Conservation (phyloP, 1,140 invertebrate species). For the Sycophila sp. region DNA sequence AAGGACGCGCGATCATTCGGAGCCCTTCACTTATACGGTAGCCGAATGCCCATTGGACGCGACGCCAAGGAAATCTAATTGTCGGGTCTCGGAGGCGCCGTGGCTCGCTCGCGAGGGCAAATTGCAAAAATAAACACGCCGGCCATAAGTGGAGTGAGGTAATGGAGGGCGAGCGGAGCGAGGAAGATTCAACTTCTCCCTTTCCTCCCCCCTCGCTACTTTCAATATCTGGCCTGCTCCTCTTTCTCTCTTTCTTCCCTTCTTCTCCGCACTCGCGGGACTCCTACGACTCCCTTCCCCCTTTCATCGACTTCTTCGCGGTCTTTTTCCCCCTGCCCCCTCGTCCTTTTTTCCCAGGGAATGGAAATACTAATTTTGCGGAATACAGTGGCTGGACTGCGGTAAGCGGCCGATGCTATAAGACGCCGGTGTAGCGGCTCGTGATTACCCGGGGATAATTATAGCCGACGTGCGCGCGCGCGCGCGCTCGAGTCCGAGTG, state of each 20-base stretch:
- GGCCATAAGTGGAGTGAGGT: conserved; percentile 44
- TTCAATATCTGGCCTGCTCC: conserved; percentile 26
- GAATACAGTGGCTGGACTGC: conserved; percentile 66
- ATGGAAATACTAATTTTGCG: conserved; percentile 68
- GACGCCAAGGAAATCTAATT: conserved; percentile 63
- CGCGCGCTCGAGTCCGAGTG: conserved; percentile 42
- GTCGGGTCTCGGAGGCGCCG: conserved; percentile 57
- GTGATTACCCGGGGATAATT: conserved; percentile 66
- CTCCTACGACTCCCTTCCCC: not conserved
- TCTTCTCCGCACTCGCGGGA: not conserved
- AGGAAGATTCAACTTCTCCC: conserved; percentile 32
- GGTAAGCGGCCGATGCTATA: conserved; percentile 58
- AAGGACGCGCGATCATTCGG: conserved; percentile 23
- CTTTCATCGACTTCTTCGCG: not conserved
- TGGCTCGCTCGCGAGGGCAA: conserved; percentile 43
- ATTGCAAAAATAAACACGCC: conserved; percentile 66
- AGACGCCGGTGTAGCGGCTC: conserved; percentile 56
- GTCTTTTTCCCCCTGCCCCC: conserved; percentile 7
- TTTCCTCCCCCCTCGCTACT: conserved; percentile 22
- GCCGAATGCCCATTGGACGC: conserved; percentile 51
- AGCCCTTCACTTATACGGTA: conserved; percentile 65
- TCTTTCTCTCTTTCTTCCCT: not conserved
- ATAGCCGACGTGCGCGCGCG: conserved; percentile 62
- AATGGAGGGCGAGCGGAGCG: conserved; percentile 42
- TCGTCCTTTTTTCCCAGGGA: conserved; percentile 52